These are phyloP conservation scores for Frankliniella fusca DNA, from an alignment of 2,888 invertebrate genomes.

Conservation along the genomic window DNA sequence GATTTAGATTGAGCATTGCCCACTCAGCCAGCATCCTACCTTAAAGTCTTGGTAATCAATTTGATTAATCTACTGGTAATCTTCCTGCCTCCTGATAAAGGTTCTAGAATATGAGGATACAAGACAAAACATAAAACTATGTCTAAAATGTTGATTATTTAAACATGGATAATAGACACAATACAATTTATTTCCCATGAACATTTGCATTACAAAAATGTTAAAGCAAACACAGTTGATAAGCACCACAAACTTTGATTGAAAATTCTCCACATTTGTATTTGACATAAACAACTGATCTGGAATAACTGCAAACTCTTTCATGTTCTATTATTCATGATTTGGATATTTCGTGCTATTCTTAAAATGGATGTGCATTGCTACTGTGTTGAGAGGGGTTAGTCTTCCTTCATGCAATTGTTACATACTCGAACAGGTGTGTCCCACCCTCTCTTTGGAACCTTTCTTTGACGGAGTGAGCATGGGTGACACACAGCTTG, in stretches of 20 bases:
- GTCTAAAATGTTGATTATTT: not conserved
- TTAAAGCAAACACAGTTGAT: too few species aligned
- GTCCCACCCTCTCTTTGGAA: conserved; percentile 69
- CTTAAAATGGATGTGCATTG: too few species aligned
- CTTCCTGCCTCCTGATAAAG: not conserved
- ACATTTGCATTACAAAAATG: too few species aligned
- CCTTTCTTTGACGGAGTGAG: conserved; percentile 61
- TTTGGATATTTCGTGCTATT: too few species aligned
- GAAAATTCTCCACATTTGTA: too few species aligned
- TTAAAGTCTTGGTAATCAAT: not conserved
- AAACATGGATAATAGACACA: not conserved
- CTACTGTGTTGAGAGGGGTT: not conserved
- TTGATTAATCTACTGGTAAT: not conserved
- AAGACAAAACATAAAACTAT: not conserved
- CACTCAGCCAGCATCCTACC: not conserved
- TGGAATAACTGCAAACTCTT: not conserved
- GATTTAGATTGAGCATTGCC: not conserved
- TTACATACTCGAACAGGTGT: conserved; percentile 70
- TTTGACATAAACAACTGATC: not conserved
- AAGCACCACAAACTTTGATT: too few species aligned
- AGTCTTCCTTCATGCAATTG: conserved; percentile 51
- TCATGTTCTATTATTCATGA: too few species aligned
- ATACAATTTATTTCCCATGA: too few species aligned
- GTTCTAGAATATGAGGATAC: not conserved
- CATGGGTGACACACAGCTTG: conserved; percentile 63